Evolutionary conservation across 64 coral and sea anemone species (phyloP), one percentile per base, ranked within the genome.

Genomic region (Porites lutea): DNA sequence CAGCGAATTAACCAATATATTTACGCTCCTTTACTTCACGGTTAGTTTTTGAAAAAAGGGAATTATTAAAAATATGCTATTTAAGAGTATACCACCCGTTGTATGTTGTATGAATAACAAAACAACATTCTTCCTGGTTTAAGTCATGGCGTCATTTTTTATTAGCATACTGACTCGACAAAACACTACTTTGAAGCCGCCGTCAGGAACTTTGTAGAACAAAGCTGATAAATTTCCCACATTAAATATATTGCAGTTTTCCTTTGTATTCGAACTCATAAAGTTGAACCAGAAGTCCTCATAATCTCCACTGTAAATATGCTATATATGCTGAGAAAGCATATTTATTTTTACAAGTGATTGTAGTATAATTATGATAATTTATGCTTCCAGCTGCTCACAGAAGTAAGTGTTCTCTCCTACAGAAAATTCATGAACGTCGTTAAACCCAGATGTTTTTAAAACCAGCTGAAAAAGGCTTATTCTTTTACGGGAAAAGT

Each of bases 81-180:
- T 37, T 37, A 37, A 37, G 27, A 37, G 27, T 37, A 37, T 37
- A 37, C 27, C 27, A 37, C 27, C 27, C 27, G 27, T 37, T 37
- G 27, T 37, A 37, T 37, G 27, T 37, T 37, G 27, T 37, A 37
- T 37, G 27, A 37, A 14, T 9, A 69, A 10, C 21, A 11, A 54
- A 80, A 65, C 18, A 2, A 48, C 44, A 84, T 84, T 84, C 63
- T 84, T 84, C 48, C 19, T 67, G 81, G 47, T 84, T 67, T 47
- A 68, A 84, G 81, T 84, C 81, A 84, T 82, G 65, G 9, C 79
- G 49, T 50, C 20, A 2, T 52, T 84, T 69, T 50, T 13, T 63
- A 84, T 51, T 57, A 12, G 22, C 47, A 48, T 50, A 16, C 49
- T 52, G 15, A 18, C 48, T 16, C 18, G 48, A 49, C 73, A 76